Evolutionary conservation across 2,113 vertebrate genomes (phyloP).

Genomic region (Rhabdornis inornatus): DNA sequence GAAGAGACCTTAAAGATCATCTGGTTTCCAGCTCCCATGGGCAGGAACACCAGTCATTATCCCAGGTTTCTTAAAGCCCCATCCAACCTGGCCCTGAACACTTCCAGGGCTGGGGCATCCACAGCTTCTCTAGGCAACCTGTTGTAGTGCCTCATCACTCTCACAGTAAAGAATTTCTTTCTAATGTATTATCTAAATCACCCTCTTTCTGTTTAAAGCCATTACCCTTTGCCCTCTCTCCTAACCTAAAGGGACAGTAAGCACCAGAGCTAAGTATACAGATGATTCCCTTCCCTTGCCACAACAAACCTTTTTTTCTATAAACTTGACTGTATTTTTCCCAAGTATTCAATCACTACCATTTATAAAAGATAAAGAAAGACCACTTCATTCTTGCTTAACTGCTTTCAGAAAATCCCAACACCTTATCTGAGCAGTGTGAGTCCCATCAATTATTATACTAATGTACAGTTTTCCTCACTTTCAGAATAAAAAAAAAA

Average conservation of each 20-base stretch:
- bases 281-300: not conserved
- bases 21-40: not conserved
- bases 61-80: not conserved
- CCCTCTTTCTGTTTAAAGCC: not conserved
- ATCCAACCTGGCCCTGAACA: not conserved
- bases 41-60: not conserved
- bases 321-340: not conserved
- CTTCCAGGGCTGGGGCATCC: not conserved
- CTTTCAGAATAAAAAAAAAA: not conserved
- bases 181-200: not conserved
- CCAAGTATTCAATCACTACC: not conserved
- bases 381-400: not conserved
- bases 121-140: not conserved
- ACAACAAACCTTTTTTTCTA: not conserved
- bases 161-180: not conserved
- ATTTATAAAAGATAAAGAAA: not conserved
- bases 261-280: not conserved
- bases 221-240: not conserved
- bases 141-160: not conserved
- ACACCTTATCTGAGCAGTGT: not conserved
- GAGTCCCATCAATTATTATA: not conserved
- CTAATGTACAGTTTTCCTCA: not conserved
- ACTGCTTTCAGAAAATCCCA: not conserved
- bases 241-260: not conserved
- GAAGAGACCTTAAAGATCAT: not conserved